Conservation (phyloP, 2,113 vertebrate species). For the Rhinoderma darwinii region DNA sequence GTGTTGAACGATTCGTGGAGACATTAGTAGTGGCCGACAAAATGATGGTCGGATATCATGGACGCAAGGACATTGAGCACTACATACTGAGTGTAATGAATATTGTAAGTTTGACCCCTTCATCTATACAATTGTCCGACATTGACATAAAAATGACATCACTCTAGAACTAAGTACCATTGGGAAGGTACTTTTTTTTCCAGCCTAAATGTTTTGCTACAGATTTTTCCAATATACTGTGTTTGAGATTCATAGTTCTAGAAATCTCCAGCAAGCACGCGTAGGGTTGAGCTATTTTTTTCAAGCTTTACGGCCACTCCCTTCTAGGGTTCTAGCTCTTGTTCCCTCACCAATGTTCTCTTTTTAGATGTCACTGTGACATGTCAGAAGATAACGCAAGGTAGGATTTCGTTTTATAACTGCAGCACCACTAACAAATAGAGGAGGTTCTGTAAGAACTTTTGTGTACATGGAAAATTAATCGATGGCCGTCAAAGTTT, state of each 20-base stretch:
- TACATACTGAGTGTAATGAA: slow-evolving; percentile 99
- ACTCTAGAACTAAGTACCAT: neutral
- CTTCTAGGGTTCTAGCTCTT: neutral
- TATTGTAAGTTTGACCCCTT: slow-evolving; percentile 98
- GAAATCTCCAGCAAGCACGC: neutral
- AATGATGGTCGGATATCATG: slow-evolving; percentile 99
- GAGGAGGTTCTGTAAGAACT: neutral
- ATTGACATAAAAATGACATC: neutral
- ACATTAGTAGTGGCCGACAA: slow-evolving; percentile 97
- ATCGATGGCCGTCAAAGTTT: no score
- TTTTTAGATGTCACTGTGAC: neutral
- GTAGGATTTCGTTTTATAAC: neutral
- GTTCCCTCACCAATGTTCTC: neutral
- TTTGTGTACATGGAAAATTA: neutral
- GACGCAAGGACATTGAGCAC: slow-evolving; percentile 97
- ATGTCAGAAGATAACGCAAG: neutral
- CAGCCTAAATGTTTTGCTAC: no score
- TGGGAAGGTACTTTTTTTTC: no score
- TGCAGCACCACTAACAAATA: neutral
- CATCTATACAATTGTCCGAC: neutral
- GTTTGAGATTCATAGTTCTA: no score
- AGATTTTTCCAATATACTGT: no score
- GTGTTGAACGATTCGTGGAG: slow-evolving; percentile 94
- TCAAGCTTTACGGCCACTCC: neutral
- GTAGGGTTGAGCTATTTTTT: neutral